phyloP scores from a whole-genome alignment of 2,888 invertebrate genomes.

The Leucozona laternaria region DNA sequence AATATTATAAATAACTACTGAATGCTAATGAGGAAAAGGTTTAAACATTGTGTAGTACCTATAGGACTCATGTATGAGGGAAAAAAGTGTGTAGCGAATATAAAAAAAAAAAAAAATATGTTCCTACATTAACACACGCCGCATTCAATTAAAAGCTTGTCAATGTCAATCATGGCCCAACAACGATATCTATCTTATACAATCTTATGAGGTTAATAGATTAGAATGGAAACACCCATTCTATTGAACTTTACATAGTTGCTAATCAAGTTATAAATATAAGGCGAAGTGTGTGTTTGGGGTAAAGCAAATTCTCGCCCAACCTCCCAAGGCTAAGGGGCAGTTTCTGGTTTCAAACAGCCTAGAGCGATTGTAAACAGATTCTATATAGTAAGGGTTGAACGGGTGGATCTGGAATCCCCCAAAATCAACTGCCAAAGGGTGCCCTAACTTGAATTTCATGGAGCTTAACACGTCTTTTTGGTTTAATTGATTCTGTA shows the following conservation, averaged over 20 bases:
- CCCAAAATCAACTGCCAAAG: too few relatives aligned
- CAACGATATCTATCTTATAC: neutral
- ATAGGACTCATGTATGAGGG: too few relatives aligned
- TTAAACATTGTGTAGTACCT: neutral
- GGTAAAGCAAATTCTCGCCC: too few relatives aligned
- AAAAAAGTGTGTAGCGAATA: neutral
- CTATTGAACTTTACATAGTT: neutral
- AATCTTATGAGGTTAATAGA: conserved; percentile 7
- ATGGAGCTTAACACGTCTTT: neutral
- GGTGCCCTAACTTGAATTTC: neutral
- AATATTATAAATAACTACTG: neutral
- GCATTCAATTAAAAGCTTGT: conserved; percentile 25
- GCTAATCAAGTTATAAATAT: neutral
- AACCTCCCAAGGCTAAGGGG: too few relatives aligned
- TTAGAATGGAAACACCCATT: conserved; percentile 32
- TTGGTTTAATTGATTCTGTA: too few relatives aligned
- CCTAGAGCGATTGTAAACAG: too few relatives aligned
- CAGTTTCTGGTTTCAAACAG: too few relatives aligned
- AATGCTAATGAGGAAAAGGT: conserved; percentile 25
- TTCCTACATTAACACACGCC: neutral
- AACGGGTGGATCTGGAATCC: too few relatives aligned
- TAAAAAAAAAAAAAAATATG: neutral
- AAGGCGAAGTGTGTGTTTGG: too few relatives aligned
- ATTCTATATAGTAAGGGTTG: too few relatives aligned
- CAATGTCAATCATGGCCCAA: conserved; percentile 25